These are phyloP conservation scores for Lates calcarifer DNA, from an alignment of 2,113 vertebrate genomes.

Conservation along the genomic window DNA sequence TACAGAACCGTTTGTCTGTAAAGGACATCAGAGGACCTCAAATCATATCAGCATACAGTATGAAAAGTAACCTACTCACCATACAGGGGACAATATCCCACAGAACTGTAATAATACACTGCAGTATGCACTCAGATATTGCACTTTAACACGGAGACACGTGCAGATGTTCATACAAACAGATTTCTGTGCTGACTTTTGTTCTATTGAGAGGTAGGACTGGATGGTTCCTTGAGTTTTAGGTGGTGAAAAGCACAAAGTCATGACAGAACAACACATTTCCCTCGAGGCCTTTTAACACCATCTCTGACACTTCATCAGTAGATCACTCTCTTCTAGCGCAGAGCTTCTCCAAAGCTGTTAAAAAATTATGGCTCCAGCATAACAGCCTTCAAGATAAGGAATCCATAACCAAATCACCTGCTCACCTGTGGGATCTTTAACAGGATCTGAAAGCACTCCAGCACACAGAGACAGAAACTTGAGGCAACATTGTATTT, in stretches of 20 bases:
- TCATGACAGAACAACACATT: not conserved
- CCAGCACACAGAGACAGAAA: not conserved
- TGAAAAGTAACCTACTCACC: not conserved
- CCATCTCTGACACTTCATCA: not conserved
- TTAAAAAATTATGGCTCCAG: not conserved
- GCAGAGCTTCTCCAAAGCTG: too few relatives aligned
- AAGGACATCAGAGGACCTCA: not conserved
- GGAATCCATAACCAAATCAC: not conserved
- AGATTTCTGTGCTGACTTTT: not conserved
- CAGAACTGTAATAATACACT: not conserved
- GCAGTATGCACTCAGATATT: too few relatives aligned
- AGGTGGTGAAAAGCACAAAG: not conserved
- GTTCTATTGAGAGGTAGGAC: not conserved
- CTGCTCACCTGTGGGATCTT: too few relatives aligned
- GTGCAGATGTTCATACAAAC: not conserved
- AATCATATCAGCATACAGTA: not conserved
- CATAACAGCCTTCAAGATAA: not conserved
- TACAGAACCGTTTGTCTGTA: not conserved
- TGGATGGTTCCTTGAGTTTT: not conserved
- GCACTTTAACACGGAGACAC: too few relatives aligned
- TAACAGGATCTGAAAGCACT: not conserved
- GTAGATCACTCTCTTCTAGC: too few relatives aligned
- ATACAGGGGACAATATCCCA: not conserved
- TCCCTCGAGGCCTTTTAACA: too few relatives aligned
- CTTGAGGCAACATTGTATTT: not conserved